Percentiles rank a stretch among this genome's conserved stretches.
Evolutionary conservation across 1,140 invertebrate genomes (phyloP).

Genomic region (Zaprionus lachaisei): DNA sequence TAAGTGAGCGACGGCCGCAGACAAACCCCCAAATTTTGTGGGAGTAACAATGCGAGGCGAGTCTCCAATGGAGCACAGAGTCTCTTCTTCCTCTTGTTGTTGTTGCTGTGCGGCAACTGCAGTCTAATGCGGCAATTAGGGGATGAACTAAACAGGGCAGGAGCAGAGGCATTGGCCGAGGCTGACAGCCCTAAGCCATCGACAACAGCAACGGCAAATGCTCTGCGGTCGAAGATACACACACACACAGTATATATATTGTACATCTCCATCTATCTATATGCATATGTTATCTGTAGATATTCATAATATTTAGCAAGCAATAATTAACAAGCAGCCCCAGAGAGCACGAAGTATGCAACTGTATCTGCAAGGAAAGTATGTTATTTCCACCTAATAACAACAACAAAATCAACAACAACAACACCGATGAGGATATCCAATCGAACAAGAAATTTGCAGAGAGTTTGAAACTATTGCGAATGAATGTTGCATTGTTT

Average conservation of each 20-base stretch:
- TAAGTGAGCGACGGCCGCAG: constrained; percentile 71
- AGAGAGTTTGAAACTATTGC: neutral
- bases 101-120: constrained; percentile 48
- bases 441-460: neutral
- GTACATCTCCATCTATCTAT: neutral
- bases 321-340: constrained; percentile 2
- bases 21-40: constrained; percentile 45
- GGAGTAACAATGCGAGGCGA: constrained; percentile 53
- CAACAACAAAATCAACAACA: neutral
- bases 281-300: neutral
- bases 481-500: constrained; percentile 4
- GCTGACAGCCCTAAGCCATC: neutral
- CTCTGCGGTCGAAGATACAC: neutral
- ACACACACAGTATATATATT: neutral
- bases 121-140: constrained; percentile 68
- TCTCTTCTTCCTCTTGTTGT: constrained; percentile 8
- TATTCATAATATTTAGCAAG: constrained; percentile 6
- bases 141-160: constrained; percentile 24
- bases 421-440: no score
- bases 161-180: neutral
- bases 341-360: neutral
- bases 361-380: neutral
- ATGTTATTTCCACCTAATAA: neutral
- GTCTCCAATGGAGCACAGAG: constrained; percentile 25
- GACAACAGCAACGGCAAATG: constrained; percentile 1